phyloP scores from a whole-genome alignment of 2,797 vertebrate genomes.

The Buceros bicornis region DNA sequence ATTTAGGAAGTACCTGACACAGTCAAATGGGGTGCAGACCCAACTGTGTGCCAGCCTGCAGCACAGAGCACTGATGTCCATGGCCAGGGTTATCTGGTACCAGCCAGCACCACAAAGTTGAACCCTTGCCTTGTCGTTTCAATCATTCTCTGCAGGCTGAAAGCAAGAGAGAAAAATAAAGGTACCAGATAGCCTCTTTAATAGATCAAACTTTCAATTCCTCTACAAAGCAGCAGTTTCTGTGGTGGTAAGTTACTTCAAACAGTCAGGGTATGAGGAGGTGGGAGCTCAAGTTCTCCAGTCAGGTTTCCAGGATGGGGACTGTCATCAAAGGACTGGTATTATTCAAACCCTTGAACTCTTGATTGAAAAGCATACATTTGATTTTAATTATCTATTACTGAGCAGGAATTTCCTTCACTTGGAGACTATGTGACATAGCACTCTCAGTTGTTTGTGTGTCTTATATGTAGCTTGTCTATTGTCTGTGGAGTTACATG shows the following conservation, averaged over 20 bases:
- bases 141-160: neutral
- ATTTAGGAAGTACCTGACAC: neutral
- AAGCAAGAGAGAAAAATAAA: neutral
- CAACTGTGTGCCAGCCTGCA: neutral
- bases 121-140: neutral
- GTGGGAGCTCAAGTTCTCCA: neutral
- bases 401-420: neutral
- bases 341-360: neutral
- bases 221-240: neutral
- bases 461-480: neutral
- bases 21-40: neutral
- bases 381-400: neutral
- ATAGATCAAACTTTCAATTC: neutral
- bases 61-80: neutral
- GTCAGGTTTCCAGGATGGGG: neutral
- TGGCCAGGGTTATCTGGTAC: neutral
- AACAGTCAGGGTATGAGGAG: neutral
- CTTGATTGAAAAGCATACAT: neutral
- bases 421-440: neutral
- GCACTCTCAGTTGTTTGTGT: neutral
- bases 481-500: neutral
- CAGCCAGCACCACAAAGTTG: neutral
- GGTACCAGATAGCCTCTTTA: neutral
- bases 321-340: neutral
- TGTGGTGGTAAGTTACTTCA: neutral